phyloP scores from a whole-genome alignment of 2,113 vertebrate species.

The Corapipo altera region DNA sequence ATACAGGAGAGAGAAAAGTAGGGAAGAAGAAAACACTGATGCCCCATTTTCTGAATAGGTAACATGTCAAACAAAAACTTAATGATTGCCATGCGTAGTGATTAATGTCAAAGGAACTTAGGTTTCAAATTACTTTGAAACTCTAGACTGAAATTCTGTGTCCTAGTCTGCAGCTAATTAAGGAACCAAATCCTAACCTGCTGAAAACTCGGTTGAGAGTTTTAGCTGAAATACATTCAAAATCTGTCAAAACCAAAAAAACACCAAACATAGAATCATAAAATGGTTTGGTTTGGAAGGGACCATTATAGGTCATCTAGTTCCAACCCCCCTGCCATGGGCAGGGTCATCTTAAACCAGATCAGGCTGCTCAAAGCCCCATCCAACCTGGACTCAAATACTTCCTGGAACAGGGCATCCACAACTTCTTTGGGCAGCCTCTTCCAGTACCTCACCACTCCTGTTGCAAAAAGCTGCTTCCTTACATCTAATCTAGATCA shows the following conservation, averaged over 20 bases:
- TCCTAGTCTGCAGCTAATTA: background rate
- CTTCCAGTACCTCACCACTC: background rate
- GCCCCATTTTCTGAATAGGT: background rate
- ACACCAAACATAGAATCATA: no score
- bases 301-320: background rate
- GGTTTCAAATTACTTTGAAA: background rate
- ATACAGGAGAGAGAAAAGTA: background rate
- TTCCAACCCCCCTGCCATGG: background rate
- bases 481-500: fast-evolving
- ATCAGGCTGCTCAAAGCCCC: no score
- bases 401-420: no score
- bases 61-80: background rate
- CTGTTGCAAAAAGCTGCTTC: fast-evolving
- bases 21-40: background rate
- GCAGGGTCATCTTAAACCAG: background rate
- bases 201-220: background rate
- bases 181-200: background rate
- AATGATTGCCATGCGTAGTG: background rate
- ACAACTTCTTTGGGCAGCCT: background rate
- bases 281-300: background rate
- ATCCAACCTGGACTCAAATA: no score
- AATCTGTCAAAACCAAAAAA: background rate
- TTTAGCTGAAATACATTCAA: background rate
- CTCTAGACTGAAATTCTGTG: background rate
- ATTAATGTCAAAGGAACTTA: background rate